Conservation (phyloP, 92 coral and sea anemone genomes). For the Epizoanthus scotinus region DNA sequence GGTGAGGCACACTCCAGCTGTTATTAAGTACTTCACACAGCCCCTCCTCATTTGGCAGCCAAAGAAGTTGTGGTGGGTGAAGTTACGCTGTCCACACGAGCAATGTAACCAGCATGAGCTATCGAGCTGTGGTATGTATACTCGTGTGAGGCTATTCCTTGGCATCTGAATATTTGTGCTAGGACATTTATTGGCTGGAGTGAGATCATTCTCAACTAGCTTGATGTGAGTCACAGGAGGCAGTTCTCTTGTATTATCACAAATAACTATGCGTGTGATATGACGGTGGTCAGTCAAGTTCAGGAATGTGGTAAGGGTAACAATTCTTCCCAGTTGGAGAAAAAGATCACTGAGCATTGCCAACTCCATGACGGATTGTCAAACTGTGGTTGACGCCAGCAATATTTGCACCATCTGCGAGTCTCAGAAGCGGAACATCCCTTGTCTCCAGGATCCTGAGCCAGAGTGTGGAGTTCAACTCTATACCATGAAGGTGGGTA, state of each 20-base stretch:
- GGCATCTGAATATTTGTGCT: slow-evolving; percentile 56
- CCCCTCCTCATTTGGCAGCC: slow-evolving; percentile 47
- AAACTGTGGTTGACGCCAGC: slow-evolving; percentile 34
- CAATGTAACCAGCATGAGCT: slow-evolving; percentile 31
- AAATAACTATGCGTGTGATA: slow-evolving; percentile 50
- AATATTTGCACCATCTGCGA: slow-evolving; percentile 29
- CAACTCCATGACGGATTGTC: slow-evolving; percentile 55
- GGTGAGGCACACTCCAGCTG: slow-evolving; percentile 29
- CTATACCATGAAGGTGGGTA: slow-evolving; percentile 1
- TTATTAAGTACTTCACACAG: slow-evolving; percentile 35
- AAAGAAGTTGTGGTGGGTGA: slow-evolving; percentile 27
- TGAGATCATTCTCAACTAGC: slow-evolving; percentile 41
- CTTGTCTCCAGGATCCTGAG: slow-evolving; percentile 5
- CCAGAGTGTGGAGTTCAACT: slow-evolving; percentile 10
- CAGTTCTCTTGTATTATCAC: slow-evolving; percentile 50
- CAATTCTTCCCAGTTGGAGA: slow-evolving; percentile 37
- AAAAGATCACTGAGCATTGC: slow-evolving; percentile 45
- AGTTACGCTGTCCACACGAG: slow-evolving; percentile 43
- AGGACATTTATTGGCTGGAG: slow-evolving; percentile 59
- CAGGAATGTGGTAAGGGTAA: slow-evolving; percentile 38
- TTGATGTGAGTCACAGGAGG: slow-evolving; percentile 45
- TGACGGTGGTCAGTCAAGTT: slow-evolving; percentile 48
- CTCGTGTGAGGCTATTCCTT: slow-evolving; percentile 46
- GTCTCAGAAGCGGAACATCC: slow-evolving; percentile 33
- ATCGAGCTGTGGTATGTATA: slow-evolving; percentile 50